Base-by-base conservation (phyloP, 2,888 invertebrate species). In the Graphium colonna region DNA sequence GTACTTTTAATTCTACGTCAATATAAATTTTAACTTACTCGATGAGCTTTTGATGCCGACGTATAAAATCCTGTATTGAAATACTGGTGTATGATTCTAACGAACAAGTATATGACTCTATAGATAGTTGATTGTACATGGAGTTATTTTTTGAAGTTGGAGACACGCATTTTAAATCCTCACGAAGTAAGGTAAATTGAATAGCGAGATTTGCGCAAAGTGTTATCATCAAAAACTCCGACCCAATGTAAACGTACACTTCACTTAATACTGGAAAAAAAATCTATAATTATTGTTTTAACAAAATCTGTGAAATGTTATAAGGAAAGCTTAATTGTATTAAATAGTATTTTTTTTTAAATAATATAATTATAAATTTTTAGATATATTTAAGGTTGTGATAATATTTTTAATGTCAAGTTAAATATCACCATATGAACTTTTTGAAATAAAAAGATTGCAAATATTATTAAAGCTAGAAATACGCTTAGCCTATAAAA, bases 31-130 rank as follows among this genome's bases (percentile, higher is more conserved):
- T n/a, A n/a, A n/a, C n/a, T n/a, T n/a, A n/a, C n/a, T n/a, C n/a
- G n/a, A n/a, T n/a, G n/a, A n/a, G n/a, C 46, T 63, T 69, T 58
- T 81, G 80, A 57, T 84, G 82, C 50, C 56, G 69, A 31, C 43
- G 57, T 21, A 80, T 59, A 21, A 81, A 49, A 46, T 59, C 50
- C 33, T 68, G 56, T n/a, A 78, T 59, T 5, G 56, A 50, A 12
- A 46, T 48, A n/a, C 12, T 52, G 3, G 36, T 43, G 9, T 58
- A 47, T 10, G n/a, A 12, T 9, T 42, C 5, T 9, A 4, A 12
- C 41, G 31, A 26, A 10, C 1, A n/a, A 10, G 3, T n/a, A 15
- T 36, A 7, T 40, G 16, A 16, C 44, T 9, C 40, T 9, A 21
- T 15, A n/a, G 33, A n/a, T 40, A 10, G 43, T 28, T 51, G 45